Base-by-base conservation (phyloP, 1,140 invertebrate genomes). In the Zaprionus davidi region DNA sequence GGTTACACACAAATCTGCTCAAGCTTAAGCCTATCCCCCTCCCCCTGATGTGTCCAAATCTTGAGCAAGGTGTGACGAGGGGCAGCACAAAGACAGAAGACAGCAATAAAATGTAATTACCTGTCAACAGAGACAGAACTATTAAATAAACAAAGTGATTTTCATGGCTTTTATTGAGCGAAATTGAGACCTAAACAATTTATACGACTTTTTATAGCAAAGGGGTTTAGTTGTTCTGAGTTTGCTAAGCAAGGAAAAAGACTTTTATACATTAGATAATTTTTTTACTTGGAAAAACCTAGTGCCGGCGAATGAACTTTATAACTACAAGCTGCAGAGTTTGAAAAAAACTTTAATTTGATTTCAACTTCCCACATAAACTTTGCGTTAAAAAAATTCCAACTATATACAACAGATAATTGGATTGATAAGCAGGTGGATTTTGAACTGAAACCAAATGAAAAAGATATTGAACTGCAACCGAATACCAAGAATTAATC, bases 101-200 rank as follows among this genome's bases (percentile, higher is more conserved):
- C 31, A 76, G 57, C 41, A 51, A 78, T 53, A 53, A 81, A 84
- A 71, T 78, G 53, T 80, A 84, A 85, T 68, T 70, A 64, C 66
- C 78, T 81, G 82, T 81, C 78, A 81, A 73, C 62, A 62, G 46
- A 24, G 24, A 26, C 22, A 28, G 56, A 38, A 65, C 38, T 56
- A 38, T 34, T 58, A 69, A 75, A 20, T 38, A 36, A 36, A 41
- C 24, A 38, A 22, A 63, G 46, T 51, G 46, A 51, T 51, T 20
- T 51, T 49, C 17, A 49, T 49, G 46, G 20, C 17, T 22, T 22
- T 51, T 13, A 22, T 51, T 24, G 46, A 24, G 5, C 11, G 20
- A 22, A 51, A 24, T 51, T 22, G 24, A 46, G 41, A 46, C 24
- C 26, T 31, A 9, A 26, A 13, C 22, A 56, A 28, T 28, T 56